Percentiles rank a stretch among this genome's conserved stretches.
Evolutionary conservation across 2,113 vertebrate species (phyloP).

Genomic region (Ctenodactylus gundi): DNA sequence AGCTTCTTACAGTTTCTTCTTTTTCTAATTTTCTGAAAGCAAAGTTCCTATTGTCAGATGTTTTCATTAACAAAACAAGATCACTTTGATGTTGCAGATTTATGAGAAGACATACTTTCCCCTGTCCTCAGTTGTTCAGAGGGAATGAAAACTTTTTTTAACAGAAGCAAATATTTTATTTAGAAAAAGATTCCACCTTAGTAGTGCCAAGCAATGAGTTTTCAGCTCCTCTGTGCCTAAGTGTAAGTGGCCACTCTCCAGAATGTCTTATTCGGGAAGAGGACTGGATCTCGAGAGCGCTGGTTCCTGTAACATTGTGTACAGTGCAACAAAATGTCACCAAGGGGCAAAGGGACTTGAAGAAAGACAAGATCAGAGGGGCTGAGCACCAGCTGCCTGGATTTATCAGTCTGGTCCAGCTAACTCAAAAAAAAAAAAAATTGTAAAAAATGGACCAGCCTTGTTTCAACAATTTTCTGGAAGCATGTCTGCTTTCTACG

Average conservation of each 20-base stretch:
- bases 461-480: not conserved
- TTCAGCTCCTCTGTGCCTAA: not conserved
- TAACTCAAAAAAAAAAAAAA: not conserved
- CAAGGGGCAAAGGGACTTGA: not conserved
- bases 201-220: not conserved
- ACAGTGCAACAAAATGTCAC: no score
- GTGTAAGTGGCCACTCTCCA: not conserved
- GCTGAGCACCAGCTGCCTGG: accelerated
- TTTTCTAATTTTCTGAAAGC: not conserved
- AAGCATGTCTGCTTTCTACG: not conserved
- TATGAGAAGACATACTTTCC: not conserved
- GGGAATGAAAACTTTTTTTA: not conserved
- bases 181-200: not conserved
- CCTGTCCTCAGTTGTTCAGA: not conserved
- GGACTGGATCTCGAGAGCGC: no score
- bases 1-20: not conserved
- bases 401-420: not conserved
- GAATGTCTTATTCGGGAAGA: accelerated
- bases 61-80: not conserved
- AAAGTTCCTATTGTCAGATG: not conserved
- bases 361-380: not conserved
- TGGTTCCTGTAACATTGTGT: no score
- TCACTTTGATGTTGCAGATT: not conserved
- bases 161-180: not conserved
- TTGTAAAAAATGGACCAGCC: not conserved